A percentile compares a stretch with the other conserved stretches of the same genome.
These are phyloP conservation scores for Cirrhinus mrigala DNA, from an alignment of 2,797 vertebrate species.

Conservation along the genomic window DNA sequence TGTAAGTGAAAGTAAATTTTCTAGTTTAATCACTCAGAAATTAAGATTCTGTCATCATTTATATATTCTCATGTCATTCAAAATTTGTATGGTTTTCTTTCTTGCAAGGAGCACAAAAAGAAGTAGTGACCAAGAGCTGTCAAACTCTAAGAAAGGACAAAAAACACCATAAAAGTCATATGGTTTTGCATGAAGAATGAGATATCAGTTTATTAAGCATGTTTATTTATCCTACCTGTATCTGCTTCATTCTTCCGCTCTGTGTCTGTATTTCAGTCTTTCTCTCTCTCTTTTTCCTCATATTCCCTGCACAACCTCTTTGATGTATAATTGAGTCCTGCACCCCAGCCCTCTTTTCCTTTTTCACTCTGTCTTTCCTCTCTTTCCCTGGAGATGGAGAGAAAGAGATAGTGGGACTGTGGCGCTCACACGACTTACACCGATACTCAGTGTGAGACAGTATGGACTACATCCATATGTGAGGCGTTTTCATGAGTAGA, in stretches of 20 bases:
- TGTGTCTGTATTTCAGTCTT: constrained; percentile 42
- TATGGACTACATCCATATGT: not conserved
- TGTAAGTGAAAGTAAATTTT: not conserved
- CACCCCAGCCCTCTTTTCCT: constrained; percentile 48
- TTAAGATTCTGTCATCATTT: not conserved
- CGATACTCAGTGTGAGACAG: not conserved
- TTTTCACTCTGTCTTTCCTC: constrained; percentile 39
- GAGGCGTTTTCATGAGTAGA: not conserved
- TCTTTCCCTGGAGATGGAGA: constrained; percentile 47
- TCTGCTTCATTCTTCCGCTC: constrained; percentile 53
- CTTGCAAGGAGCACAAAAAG: not conserved
- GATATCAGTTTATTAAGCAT: not conserved
- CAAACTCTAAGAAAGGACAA: not conserved
- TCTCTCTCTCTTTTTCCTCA: constrained; percentile 52
- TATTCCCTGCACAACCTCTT: constrained; percentile 69
- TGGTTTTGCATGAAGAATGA: not conserved
- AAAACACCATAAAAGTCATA: not conserved
- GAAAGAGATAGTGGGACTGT: constrained; percentile 49
- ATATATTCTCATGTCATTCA: not conserved
- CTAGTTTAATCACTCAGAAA: not conserved
- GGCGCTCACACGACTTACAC: constrained; percentile 33
- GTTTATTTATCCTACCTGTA: not conserved
- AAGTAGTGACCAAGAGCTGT: not conserved
- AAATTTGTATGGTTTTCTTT: not conserved
- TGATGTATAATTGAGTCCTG: constrained; percentile 78